Conservation (phyloP, 2,888 invertebrate species). For the Zelleria hepariella region DNA sequence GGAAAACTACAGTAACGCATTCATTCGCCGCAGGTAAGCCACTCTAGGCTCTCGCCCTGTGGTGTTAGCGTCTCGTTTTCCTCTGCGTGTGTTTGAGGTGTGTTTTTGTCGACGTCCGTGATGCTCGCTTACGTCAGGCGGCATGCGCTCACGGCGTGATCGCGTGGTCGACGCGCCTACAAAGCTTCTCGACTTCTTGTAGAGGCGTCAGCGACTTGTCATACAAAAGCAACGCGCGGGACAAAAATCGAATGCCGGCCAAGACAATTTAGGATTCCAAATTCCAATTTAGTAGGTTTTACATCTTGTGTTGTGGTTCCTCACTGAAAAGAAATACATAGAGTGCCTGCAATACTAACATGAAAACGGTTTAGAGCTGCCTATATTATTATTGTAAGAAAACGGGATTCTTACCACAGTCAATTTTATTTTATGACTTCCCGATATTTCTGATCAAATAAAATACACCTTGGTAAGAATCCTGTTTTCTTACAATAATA, state of each 20-base stretch:
- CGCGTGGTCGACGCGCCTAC: constrained; percentile 9
- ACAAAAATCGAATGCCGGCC: too few relatives aligned
- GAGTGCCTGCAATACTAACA: neutral
- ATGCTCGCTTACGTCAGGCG: constrained; percentile 6
- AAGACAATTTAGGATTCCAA: too few relatives aligned
- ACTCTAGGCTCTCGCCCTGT: neutral
- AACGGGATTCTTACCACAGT: neutral
- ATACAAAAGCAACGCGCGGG: too few relatives aligned
- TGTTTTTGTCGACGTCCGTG: constrained; percentile 3
- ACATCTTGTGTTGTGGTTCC: neutral
- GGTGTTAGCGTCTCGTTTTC: neutral
- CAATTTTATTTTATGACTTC: too few relatives aligned
- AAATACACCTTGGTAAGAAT: too few relatives aligned
- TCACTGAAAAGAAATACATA: neutral
- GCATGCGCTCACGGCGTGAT: constrained; percentile 9
- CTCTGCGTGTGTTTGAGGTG: neutral
- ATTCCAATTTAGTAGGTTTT: too few relatives aligned
- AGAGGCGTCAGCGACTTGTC: neutral
- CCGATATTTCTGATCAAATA: too few relatives aligned
- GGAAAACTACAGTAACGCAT: constrained; percentile 40
- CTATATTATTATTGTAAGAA: too few relatives aligned
- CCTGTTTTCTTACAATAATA: too few relatives aligned
- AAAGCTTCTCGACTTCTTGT: neutral
- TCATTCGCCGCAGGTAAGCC: neutral
- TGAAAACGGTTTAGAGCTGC: too few relatives aligned